Base-by-base conservation (phyloP, 2,888 invertebrate species). In the Aporophyla lueneburgensis region DNA sequence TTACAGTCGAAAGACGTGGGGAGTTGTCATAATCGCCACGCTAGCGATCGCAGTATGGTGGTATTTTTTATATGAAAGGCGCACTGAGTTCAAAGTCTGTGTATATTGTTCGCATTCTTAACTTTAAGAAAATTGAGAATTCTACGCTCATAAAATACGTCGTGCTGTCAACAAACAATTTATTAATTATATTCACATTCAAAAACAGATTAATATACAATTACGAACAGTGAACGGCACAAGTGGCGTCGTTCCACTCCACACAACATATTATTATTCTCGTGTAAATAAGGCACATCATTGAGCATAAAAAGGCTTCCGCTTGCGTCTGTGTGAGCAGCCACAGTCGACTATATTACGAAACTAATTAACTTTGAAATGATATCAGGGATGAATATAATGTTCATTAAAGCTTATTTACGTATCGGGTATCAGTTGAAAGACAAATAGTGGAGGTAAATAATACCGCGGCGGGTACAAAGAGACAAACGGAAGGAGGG, bases 351-450 rank as follows among this genome's bases (percentile, higher is more conserved):
- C 78, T 61, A 81, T 75, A 81, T 87, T 82, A 67, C 73, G 54
- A 79, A 79, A 81, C 84, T 87, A 82, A 87, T 87, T 81, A 87
- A 81, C 80, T 84, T 77, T 65, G 21, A 56, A 83, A 86, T 79
- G 43, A 73, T 80, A 84, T 65, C 33, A 27, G 53, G 68, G 33
- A 86, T 78, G 67, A 78, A 76, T 58, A 77, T 77, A 71, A 78
- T 75, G 76, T 82, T 83, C 74, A 83, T 83, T 84, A 82, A 59
- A 65, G 67, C 61, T 70, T 76, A 84, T 84, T 81, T 81, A 58
- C 67, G 59, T 76, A 76, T 86, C 72, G 66, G 70, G 61, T 79
- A 80, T 77, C 69, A 65, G 72, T 46, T n/a, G 79, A 43, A 74
- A 74, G 58, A 66, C 69, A 78, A 83, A 83, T 61, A 78, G 33